These are phyloP conservation scores for Malacoraja senta DNA, from an alignment of 2,797 vertebrate genomes.

Conservation along the genomic window DNA sequence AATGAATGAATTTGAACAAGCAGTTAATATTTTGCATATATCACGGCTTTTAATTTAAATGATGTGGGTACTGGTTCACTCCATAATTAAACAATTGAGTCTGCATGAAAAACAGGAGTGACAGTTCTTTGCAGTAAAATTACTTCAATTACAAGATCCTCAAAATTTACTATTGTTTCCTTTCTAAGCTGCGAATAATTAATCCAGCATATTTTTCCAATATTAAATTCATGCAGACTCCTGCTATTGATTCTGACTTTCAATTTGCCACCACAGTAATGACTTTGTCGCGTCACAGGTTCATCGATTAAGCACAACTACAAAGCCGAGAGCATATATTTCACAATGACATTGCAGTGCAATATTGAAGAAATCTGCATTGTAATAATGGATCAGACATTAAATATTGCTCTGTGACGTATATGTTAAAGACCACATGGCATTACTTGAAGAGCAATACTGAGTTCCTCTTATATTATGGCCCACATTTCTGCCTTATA, in stretches of 20 bases:
- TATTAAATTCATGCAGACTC: not conserved
- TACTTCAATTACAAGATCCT: not conserved
- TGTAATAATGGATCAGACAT: not conserved
- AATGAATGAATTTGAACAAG: not conserved
- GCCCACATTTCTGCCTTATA: not conserved
- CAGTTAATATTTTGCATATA: not conserved
- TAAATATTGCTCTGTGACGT: not conserved
- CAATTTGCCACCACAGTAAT: not conserved
- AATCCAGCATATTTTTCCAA: not conserved
- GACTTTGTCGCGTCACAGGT: not conserved
- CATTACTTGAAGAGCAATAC: not conserved
- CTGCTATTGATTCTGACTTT: not conserved
- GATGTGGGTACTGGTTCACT: not conserved
- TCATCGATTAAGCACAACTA: not conserved
- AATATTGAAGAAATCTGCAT: not conserved
- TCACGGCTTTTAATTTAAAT: not conserved
- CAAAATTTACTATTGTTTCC: not conserved
- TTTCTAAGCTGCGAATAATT: not conserved
- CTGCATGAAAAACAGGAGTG: not conserved
- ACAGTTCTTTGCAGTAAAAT: not conserved
- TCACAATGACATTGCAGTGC: not conserved
- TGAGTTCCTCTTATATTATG: not conserved
- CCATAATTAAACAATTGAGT: not conserved
- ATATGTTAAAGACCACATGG: not conserved
- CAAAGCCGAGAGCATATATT: not conserved